phyloP scores from a whole-genome alignment of 2,113 vertebrate genomes.

The Cavia porcellus region DNA sequence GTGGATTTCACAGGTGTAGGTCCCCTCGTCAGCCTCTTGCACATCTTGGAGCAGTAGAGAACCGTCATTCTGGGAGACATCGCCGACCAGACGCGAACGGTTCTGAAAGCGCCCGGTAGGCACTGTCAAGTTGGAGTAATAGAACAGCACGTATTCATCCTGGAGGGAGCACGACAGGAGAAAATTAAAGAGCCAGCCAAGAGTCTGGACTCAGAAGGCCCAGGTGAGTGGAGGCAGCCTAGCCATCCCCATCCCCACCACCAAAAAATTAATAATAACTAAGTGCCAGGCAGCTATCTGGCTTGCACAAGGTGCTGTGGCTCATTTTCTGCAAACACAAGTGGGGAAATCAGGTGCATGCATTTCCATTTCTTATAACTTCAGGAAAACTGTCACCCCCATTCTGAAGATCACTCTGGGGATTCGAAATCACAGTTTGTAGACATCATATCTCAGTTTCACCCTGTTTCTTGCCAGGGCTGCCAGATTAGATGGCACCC shows the following conservation, averaged over 20 bases:
- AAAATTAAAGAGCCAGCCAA: background rate
- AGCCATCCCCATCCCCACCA: background rate
- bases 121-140: constrained; percentile 81
- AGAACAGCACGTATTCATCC: constrained; percentile 85
- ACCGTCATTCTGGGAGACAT: constrained; percentile 88
- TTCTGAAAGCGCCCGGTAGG: constrained; percentile 82
- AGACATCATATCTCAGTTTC: background rate
- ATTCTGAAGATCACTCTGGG: background rate
- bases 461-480: background rate
- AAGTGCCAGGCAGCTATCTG: background rate
- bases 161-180: constrained; percentile 49
- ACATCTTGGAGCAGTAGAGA: constrained; percentile 91
- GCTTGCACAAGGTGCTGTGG: background rate
- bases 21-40: constrained; percentile 89
- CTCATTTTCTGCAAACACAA: constrained; percentile 8
- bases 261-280: background rate
- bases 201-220: background rate
- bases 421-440: background rate
- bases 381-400: background rate
- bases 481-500: background rate
- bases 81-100: constrained; percentile 88
- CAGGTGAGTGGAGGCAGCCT: background rate
- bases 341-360: background rate
- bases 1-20: constrained; percentile 92
- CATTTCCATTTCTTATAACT: background rate